Evolutionary conservation across 2,888 invertebrate species (phyloP).

Genomic region (Drosophila anomalata): DNA sequence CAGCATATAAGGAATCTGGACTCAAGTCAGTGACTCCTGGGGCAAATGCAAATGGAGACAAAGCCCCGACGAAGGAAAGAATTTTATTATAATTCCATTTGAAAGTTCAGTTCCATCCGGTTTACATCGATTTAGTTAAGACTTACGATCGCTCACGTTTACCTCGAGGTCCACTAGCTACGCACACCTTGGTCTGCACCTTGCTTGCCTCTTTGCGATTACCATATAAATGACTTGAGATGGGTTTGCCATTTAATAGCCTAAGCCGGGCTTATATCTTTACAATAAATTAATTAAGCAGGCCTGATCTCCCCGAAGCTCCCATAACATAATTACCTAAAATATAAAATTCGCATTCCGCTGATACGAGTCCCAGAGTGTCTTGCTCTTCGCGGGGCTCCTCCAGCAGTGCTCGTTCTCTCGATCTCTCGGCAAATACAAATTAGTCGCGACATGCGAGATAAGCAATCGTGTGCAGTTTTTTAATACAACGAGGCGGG

Average conservation of each 20-base stretch:
- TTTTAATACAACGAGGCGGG: constrained; percentile 31
- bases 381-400: constrained; percentile 12
- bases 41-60: constrained; percentile 26
- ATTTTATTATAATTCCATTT: constrained; percentile 5
- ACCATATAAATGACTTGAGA: constrained; percentile 11
- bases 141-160: constrained; percentile 13
- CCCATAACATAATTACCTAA: constrained; percentile 29
- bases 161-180: background rate
- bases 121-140: constrained; percentile 4
- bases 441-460: constrained; percentile 69
- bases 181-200: background rate
- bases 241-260: constrained; percentile 23
- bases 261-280: constrained; percentile 7
- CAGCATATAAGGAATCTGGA: constrained; percentile 11
- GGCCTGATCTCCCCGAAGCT: background rate
- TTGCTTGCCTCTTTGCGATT: constrained; percentile 9
- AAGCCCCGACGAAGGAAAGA: background rate
- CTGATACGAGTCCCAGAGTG: background rate
- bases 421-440: constrained; percentile 50
- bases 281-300: constrained; percentile 17
- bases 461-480: constrained; percentile 59
- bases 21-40: background rate
- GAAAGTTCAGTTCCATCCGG: constrained; percentile 22
- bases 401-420: background rate
- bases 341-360: constrained; percentile 21